Conservation (phyloP, 1,140 invertebrate species). For the Pinna nobilis region DNA sequence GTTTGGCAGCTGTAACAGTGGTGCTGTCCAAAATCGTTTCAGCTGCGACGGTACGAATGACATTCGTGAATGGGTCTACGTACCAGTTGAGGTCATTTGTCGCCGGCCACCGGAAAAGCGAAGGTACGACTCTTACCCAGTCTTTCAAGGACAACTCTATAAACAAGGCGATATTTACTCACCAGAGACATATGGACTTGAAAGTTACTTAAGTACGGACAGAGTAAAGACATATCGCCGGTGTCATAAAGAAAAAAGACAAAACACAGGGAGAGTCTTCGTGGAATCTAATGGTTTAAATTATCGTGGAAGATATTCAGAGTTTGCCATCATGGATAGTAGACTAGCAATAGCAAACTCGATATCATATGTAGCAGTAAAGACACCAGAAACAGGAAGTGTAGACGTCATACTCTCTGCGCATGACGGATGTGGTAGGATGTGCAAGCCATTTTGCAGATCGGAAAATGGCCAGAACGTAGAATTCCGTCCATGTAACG, state of each 20-base stretch:
- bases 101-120: slow-evolving; percentile 51
- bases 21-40: slow-evolving; percentile 50
- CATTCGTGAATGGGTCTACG: slow-evolving; percentile 52
- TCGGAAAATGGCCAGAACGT: not conserved
- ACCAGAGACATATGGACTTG: slow-evolving; percentile 36
- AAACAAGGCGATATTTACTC: slow-evolving; percentile 51
- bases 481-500: slow-evolving; percentile 37
- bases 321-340: slow-evolving; percentile 61
- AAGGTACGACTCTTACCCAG: slow-evolving; percentile 51
- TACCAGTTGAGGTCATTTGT: slow-evolving; percentile 60
- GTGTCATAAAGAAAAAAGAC: slow-evolving; percentile 33
- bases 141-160: slow-evolving; percentile 42
- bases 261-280: slow-evolving; percentile 54
- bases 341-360: slow-evolving; percentile 56
- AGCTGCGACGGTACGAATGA: slow-evolving; percentile 45
- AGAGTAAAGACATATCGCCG: slow-evolving; percentile 31
- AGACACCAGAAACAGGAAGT: slow-evolving; percentile 36
- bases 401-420: slow-evolving; percentile 44
- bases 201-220: slow-evolving; percentile 28
- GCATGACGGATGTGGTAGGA: slow-evolving; percentile 47
- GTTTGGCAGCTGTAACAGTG: not conserved
- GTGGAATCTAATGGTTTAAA: slow-evolving; percentile 60
- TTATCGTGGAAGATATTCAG: slow-evolving; percentile 58
- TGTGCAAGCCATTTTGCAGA: slow-evolving; percentile 45
- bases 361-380: slow-evolving; percentile 58